Percentiles rank a stretch among this genome's conserved stretches.
Evolutionary conservation across 1,140 invertebrate genomes (phyloP).

Genomic region (Hylyphantes graminicola): DNA sequence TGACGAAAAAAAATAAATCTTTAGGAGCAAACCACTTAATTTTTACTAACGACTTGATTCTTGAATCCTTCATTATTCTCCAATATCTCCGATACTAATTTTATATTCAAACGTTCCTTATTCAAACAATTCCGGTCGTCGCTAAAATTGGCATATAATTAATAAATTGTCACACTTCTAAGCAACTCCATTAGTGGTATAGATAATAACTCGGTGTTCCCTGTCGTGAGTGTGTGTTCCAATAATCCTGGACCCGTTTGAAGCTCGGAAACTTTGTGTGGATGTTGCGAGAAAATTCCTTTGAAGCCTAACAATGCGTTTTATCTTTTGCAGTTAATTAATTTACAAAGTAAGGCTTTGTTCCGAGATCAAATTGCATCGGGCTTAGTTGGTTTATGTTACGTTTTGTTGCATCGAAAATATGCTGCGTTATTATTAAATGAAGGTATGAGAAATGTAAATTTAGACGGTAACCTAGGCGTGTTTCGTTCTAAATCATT

Average conservation of each 20-base stretch:
- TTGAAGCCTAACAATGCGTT: slow-evolving; percentile 14
- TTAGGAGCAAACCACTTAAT: no score
- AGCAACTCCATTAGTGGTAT: slow-evolving; percentile 10
- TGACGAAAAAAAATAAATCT: no score
- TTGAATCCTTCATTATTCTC: no score
- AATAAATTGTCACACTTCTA: slow-evolving; percentile 26
- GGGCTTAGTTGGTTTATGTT: no score
- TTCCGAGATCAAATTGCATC: slow-evolving; percentile 21
- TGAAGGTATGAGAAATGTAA: no score
- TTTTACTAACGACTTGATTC: no score
- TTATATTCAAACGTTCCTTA: no score
- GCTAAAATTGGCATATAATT: slow-evolving; percentile 25
- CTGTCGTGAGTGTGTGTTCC: slow-evolving; percentile 6
- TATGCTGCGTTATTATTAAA: no score
- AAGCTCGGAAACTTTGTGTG: slow-evolving; percentile 1
- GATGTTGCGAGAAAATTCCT: slow-evolving; percentile 18
- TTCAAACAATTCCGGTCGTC: no score
- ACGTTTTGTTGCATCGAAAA: not conserved
- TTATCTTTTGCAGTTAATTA: slow-evolving; percentile 30
- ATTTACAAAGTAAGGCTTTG: slow-evolving; percentile 21
- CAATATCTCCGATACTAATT: no score
- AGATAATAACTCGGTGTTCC: slow-evolving; percentile 14
- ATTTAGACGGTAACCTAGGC: no score
- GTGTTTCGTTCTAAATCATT: no score
- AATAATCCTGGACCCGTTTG: slow-evolving; percentile 38